These are phyloP conservation scores for Nematolebias whitei DNA, from an alignment of 2,113 vertebrate genomes.

Conservation along the genomic window DNA sequence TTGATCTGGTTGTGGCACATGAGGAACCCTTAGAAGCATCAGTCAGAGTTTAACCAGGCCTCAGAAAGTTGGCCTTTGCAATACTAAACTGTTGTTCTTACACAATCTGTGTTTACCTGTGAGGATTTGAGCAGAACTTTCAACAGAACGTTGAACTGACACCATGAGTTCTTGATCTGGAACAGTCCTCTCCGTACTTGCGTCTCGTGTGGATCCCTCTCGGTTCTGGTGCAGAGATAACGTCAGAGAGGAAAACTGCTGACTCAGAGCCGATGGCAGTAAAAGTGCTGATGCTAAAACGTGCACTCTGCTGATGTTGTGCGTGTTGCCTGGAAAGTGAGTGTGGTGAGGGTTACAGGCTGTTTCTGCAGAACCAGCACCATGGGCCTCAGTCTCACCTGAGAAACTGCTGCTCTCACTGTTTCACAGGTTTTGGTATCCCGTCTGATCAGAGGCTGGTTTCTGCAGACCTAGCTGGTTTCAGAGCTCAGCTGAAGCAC, in stretches of 20 bases:
- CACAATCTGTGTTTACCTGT: too few species aligned
- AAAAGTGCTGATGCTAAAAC: slow-evolving; percentile 44
- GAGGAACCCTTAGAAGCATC: too few species aligned
- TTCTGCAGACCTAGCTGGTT: slow-evolving; percentile 5
- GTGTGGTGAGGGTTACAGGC: slow-evolving; percentile 42
- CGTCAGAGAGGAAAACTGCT: slow-evolving; percentile 25
- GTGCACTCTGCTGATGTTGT: slow-evolving; percentile 38
- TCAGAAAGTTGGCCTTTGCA: too few species aligned
- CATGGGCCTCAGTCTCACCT: slow-evolving; percentile 14
- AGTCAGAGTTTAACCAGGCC: too few species aligned
- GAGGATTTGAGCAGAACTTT: too few species aligned
- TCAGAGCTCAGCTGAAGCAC: slow-evolving; percentile 7
- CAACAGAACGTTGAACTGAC: too few species aligned
- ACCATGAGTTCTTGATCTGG: neutral
- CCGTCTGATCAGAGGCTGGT: neutral
- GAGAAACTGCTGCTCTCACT: slow-evolving; percentile 42
- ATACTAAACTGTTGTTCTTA: too few species aligned
- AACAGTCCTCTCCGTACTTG: slow-evolving; percentile 10
- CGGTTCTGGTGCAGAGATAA: neutral
- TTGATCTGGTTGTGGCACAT: too few species aligned
- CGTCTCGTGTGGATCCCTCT: neutral
- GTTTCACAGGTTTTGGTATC: slow-evolving; percentile 18
- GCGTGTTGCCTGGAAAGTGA: slow-evolving; percentile 55
- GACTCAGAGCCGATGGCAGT: neutral
- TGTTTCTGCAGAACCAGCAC: slow-evolving; percentile 32